Base-by-base conservation (phyloP, 2,888 invertebrate genomes). In the Anticlea derivata region DNA sequence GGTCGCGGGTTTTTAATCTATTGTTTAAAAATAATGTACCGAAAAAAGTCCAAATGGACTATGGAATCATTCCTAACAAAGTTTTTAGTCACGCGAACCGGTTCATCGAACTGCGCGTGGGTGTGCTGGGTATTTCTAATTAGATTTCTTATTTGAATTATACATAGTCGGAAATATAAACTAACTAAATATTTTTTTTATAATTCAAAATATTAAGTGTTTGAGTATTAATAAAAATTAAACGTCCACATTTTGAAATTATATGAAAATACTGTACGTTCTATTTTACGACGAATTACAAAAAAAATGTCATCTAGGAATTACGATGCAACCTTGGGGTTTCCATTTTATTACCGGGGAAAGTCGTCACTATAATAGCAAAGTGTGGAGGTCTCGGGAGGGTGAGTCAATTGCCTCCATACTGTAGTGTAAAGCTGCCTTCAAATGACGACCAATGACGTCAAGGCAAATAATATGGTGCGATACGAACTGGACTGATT, bases 361-460 rank as follows among this genome's bases (percentile, higher is more conserved):
- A 26, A 5, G 11, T 34, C 7, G 24, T 26, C 13, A 13, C 31
- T 31, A 24, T 33, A 24, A 26, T 43, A 10, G 22, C 11, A 12
- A n/a, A 12, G 37, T 26, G 26, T 17, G 24, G 10, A 6, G 8
- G 11, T 17, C 26, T 20, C 40, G 7, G 7, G 7, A 26, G 43
- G 43, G 26, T 34, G 34, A 44, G 20, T 20, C 20, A 44, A 43
- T 26, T 34, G 7, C 26, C 20, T 35, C 33, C 29, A 22, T n/a
- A 27, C 27, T 44, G 17, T 34, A 44, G 34, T 46, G 24, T 45
- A 31, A 45, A 45, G 46, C 34, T 33, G 43, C 40, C 45, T 48
- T 48, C 40, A 31, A 50, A 40, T 35, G 45, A 34, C 34, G 26
- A 26, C 33, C 55, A 48, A 59, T 55, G 58, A 53, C 58, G 55